Conservation (phyloP, 2,797 vertebrate species). For the Zonotrichia albicollis region DNA sequence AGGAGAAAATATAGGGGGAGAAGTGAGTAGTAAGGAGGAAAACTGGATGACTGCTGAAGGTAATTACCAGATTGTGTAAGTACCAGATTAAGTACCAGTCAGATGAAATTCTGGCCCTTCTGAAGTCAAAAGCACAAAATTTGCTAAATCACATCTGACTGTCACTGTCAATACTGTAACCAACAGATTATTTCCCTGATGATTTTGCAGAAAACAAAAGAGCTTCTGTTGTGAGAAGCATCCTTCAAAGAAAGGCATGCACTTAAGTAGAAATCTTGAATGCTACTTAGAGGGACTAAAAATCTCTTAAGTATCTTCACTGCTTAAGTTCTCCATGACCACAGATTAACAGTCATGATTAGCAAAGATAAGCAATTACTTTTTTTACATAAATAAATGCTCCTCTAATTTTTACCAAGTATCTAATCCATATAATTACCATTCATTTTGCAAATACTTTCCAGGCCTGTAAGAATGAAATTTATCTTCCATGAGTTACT, state of each 20-base stretch:
- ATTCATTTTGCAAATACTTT: not conserved
- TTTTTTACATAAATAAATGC: not conserved
- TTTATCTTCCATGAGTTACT: not conserved
- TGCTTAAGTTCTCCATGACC: not conserved
- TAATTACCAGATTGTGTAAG: not conserved
- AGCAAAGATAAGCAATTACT: not conserved
- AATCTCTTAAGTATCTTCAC: not conserved
- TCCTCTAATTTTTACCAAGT: not conserved
- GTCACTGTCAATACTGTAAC: not conserved
- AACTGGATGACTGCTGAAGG: not conserved
- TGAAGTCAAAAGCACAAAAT: not conserved
- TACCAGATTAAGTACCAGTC: not conserved
- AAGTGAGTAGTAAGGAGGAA: not conserved
- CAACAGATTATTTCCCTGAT: not conserved
- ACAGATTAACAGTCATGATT: not conserved
- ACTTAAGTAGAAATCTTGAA: not conserved
- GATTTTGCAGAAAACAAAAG: not conserved
- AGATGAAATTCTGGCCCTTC: not conserved
- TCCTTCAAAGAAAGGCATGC: not conserved
- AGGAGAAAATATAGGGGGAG: not conserved
- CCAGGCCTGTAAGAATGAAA: not conserved
- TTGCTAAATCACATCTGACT: not conserved
- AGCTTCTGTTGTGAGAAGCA: not conserved
- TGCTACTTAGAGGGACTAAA: not conserved
- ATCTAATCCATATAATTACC: not conserved